Base-by-base conservation (phyloP, 2,797 vertebrate species). In the Leuciscus waleckii region DNA sequence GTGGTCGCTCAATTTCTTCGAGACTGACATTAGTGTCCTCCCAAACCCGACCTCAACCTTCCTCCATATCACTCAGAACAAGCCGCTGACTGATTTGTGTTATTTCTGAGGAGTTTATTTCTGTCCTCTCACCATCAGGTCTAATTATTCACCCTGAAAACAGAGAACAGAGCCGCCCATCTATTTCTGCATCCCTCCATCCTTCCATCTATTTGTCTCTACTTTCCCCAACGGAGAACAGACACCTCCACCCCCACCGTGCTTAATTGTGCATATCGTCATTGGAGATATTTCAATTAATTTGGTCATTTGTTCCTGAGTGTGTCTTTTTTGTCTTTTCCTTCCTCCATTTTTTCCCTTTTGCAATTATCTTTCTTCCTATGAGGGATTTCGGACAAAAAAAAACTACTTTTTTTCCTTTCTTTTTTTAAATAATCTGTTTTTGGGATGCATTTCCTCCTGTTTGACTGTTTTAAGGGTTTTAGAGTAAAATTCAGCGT, bases 281-380 rank as follows among this genome's bases (percentile, higher is more conserved):
- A 87, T 91, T 54, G 61, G 88, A 65, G 86, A 90, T 89, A 86
- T 87, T 85, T 92, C 92, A 85, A 92, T 92, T 93, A 86, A 93
- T 93, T 92, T 91, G 77, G 85, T 90, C 79, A 93, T 93, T 92
- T 92, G 88, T 87, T 88, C 91, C 84, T 79, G 85, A 92, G 92
- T 89, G 89, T 92, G 87, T 91, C 83, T 82, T 87, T 82, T 87
- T 82, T 71, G 89, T 87, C 68, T 89, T 89, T 69, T 23, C 51
- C 82, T 63, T 87, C 35, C 73, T 82, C 39, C 71, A 75, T 76
- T 82, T 26, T 71, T 80, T 80, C 49, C 49, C 68, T 89, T 90
- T 86, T 10, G 71, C 90, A 91, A 92, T 93, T 88, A 81, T 85
- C 29, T n/a, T 71, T 26, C 75, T 68, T 75, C 17, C 79, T 78